These are phyloP conservation scores for Cheilosia pagana DNA, from an alignment of 2,888 invertebrate species.

Conservation along the genomic window DNA sequence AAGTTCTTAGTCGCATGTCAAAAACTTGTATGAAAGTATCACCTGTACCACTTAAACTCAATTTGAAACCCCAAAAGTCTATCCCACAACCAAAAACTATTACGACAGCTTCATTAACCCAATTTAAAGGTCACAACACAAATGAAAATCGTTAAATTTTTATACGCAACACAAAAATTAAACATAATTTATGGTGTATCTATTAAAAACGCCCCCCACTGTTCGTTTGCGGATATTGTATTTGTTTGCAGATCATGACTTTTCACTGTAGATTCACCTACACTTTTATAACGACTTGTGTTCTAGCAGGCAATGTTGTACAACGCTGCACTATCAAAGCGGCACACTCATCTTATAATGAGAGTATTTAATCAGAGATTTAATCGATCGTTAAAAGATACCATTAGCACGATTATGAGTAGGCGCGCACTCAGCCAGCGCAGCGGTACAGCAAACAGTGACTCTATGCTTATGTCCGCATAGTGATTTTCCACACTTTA, in stretches of 20 bases:
- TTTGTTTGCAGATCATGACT: background rate
- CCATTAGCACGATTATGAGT: constrained; percentile 49
- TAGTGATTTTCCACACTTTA: constrained; percentile 19
- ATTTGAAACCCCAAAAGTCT: no score
- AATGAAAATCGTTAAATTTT: background rate
- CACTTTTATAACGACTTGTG: constrained; percentile 17
- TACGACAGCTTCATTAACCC: background rate
- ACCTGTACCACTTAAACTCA: no score
- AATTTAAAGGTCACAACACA: constrained; percentile 1
- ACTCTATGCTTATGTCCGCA: constrained; percentile 5
- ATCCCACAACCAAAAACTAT: no score
- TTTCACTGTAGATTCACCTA: constrained; percentile 24
- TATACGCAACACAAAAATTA: background rate
- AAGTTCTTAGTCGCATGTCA: no score
- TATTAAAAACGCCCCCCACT: background rate
- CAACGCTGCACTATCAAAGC: constrained; percentile 33
- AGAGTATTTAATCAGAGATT: constrained; percentile 51
- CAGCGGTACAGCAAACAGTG: constrained; percentile 2
- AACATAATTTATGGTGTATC: background rate
- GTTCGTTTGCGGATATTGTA: constrained; percentile 16
- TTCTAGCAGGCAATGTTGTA: constrained; percentile 26
- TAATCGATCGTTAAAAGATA: constrained; percentile 66
- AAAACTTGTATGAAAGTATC: no score
- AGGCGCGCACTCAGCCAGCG: constrained; percentile 16
- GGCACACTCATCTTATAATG: constrained; percentile 42